phyloP scores from a whole-genome alignment of 2,888 invertebrate species.

The Chrysolina oricalcia region DNA sequence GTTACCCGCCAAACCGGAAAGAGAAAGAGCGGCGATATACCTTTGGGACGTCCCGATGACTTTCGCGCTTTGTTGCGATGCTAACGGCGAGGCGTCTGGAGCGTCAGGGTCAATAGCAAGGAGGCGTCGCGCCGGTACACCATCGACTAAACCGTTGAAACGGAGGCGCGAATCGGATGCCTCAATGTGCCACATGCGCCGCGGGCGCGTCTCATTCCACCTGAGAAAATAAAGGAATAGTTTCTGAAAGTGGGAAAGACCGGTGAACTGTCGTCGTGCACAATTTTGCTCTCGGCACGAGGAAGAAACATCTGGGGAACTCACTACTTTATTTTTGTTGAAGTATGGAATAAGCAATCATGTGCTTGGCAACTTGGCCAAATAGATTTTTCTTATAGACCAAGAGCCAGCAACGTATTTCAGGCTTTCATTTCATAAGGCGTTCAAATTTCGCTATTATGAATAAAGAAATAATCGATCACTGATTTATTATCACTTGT shows the following conservation, averaged over 20 bases:
- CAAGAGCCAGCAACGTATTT: too few species aligned
- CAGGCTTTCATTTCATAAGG: too few species aligned
- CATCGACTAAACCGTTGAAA: conserved; percentile 57
- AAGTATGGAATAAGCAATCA: not conserved
- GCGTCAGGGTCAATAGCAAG: conserved; percentile 45
- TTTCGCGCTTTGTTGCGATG: conserved; percentile 39
- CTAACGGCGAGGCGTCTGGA: conserved; percentile 32
- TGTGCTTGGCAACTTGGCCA: too few species aligned
- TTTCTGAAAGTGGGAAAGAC: too few species aligned
- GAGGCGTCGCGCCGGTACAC: conserved; percentile 62
- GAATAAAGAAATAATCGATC: too few species aligned
- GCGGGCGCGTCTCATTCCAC: not conserved
- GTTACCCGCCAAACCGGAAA: conserved; percentile 26
- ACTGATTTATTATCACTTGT: too few species aligned
- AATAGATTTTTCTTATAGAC: too few species aligned
- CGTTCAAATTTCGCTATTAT: too few species aligned
- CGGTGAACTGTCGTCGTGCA: too few species aligned
- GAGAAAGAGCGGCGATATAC: conserved; percentile 31
- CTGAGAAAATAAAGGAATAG: conserved; percentile 10
- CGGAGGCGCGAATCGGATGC: conserved; percentile 35
- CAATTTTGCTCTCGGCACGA: too few species aligned
- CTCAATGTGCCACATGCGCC: conserved; percentile 46
- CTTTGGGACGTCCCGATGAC: conserved; percentile 43
- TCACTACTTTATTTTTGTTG: too few species aligned
- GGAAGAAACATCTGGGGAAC: too few species aligned